phyloP scores from a whole-genome alignment of 2,888 invertebrate genomes.

The Stomorhina lunata region DNA sequence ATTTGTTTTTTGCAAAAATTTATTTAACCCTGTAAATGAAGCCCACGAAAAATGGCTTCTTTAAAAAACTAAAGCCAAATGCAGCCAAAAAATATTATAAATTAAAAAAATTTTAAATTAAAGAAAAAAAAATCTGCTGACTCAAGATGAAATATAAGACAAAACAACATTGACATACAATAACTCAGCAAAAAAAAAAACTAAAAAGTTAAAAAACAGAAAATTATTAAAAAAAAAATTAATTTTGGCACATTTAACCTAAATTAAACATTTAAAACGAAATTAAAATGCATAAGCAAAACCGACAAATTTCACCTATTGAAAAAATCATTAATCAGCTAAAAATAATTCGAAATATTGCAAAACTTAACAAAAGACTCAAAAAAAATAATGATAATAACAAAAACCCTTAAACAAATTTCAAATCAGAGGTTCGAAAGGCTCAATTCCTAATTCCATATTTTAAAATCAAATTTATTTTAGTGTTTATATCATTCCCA shows the following conservation, averaged over 20 bases:
- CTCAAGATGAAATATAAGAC: constrained; percentile 16
- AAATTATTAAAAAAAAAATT: neutral
- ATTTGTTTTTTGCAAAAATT: neutral
- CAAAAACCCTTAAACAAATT: no score
- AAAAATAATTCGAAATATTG: no score
- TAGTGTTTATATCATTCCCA: no score
- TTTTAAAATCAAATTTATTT: no score
- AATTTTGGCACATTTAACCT: neutral
- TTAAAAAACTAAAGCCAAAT: constrained; percentile 20
- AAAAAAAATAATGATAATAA: no score
- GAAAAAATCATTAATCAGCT: no score
- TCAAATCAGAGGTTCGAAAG: no score
- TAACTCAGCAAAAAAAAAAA: constrained; percentile 14
- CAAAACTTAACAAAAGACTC: neutral
- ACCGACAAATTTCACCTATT: no score
- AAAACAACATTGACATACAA: constrained; percentile 53
- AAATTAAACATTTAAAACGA: neutral
- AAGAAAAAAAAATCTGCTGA: constrained; percentile 36
- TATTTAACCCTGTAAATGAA: constrained; percentile 26
- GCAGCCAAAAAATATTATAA: neutral
- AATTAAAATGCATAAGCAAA: neutral
- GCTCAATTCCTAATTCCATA: no score
- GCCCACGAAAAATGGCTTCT: neutral
- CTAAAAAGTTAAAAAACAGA: neutral
- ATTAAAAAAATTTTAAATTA: constrained; percentile 20